Evolutionary conservation across 2,113 vertebrate genomes (phyloP), one percentile per base, ranked within the genome.

Genomic region (Isichthys henryi): DNA sequence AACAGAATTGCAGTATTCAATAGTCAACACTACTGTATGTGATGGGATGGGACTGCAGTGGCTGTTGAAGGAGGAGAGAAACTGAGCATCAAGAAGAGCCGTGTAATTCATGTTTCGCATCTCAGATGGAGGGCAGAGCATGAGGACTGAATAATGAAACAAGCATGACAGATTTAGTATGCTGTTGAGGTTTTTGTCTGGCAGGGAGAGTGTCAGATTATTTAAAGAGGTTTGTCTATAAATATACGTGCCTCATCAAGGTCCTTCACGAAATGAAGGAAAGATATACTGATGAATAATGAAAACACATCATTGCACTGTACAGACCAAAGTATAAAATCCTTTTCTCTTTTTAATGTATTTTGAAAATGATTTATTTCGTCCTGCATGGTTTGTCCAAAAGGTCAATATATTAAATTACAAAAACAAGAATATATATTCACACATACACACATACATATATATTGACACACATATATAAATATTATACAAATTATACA

Each of bases 181-280:
- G 97, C 97, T 95, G 96, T 95, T 95, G 97, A 98, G 96, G 97
- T 95, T 97, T 96, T 97, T 95, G 97, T 96, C 96, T 95, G 96
- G 96, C 96, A 95, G 95, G 97, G 96, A 97, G 96, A 97, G 97
- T 97, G 96, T 97, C 95, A 96, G 97, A 98, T 98, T 98, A 98
- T 98, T 98, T 97, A 97, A 98, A 99, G 98, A 98, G 97, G 97
- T 98, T 98, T 98, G 96, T 95, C 96, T 97, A 98, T 98, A 97
- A 99, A 99, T 99, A 99, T 98, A 98, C 97, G 98, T 98, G 94
- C 94, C 97, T 97, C 96, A 98, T 98, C 97, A 97, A 98, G 97
- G 97, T 97, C 96, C 96, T 95, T 97, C 96, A 97, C 94, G 95
- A 94, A 93, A 95, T 96, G 96, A 96, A 97, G 95, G 95, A 96